These are phyloP conservation scores for Saxidomus purpurata DNA, from an alignment of 1,140 invertebrate genomes.

Conservation along the genomic window DNA sequence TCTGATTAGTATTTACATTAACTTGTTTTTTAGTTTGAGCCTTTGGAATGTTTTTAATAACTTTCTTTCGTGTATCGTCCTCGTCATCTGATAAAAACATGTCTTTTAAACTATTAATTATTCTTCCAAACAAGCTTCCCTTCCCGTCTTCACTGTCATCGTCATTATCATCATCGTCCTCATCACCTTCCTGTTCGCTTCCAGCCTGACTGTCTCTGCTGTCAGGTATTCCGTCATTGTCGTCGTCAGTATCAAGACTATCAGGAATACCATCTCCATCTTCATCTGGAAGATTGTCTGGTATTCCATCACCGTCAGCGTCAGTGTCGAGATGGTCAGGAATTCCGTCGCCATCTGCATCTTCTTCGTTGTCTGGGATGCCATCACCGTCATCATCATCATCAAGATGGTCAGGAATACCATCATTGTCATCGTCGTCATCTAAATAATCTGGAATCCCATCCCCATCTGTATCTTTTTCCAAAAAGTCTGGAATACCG, in stretches of 20 bases:
- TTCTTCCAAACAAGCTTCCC: conserved; percentile 70
- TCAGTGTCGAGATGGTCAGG: conserved; percentile 75
- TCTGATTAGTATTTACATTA: conserved; percentile 23
- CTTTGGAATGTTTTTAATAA: conserved; percentile 67
- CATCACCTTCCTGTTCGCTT: conserved; percentile 68
- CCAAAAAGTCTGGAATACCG: conserved; percentile 78
- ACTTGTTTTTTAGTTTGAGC: conserved; percentile 56
- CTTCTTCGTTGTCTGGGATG: conserved; percentile 73
- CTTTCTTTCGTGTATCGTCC: conserved; percentile 75
- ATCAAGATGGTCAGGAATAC: conserved; percentile 72
- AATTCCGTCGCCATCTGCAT: conserved; percentile 46
- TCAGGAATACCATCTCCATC: conserved; percentile 83
- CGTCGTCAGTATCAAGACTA: conserved; percentile 75
- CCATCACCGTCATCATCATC: conserved; percentile 80
- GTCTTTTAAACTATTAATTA: conserved; percentile 70
- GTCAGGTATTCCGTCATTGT: conserved; percentile 77
- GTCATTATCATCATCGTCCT: conserved; percentile 66
- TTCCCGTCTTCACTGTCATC: conserved; percentile 79
- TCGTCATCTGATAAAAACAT: conserved; percentile 78
- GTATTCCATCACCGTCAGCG: conserved; percentile 79
- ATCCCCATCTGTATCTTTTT: conserved; percentile 79
- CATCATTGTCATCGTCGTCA: conserved; percentile 82
- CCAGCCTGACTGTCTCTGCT: background rate
- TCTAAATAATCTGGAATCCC: conserved; percentile 79
- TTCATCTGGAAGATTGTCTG: conserved; percentile 79